A percentile compares a stretch with the other conserved stretches of the same genome.
phyloP scores from a whole-genome alignment of 2,113 vertebrate genomes.

The Oceanites oceanicus region DNA sequence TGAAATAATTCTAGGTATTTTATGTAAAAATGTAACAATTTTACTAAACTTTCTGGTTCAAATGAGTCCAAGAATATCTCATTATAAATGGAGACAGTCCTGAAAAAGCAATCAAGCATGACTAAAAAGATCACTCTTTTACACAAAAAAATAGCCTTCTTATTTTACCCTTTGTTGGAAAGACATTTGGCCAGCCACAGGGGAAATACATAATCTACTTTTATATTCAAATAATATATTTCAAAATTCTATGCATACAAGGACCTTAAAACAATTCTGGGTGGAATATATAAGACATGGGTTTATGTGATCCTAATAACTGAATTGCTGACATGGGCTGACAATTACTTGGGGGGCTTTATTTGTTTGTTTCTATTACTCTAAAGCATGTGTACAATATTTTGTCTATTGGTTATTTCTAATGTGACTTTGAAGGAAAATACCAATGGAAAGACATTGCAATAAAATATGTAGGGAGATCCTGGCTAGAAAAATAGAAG shows the following conservation, averaged over 20 bases:
- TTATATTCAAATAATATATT: constrained; percentile 84
- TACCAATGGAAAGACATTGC: background rate
- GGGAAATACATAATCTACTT: constrained; percentile 86
- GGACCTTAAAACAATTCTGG: constrained; percentile 76
- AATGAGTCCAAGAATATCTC: constrained; percentile 82
- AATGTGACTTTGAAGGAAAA: constrained; percentile 18
- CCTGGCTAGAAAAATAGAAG: background rate
- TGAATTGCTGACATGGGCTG: constrained; percentile 68
- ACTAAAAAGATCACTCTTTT: constrained; percentile 86
- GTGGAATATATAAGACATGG: constrained; percentile 58
- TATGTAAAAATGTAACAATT: constrained; percentile 72
- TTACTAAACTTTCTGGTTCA: constrained; percentile 81
- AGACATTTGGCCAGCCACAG: constrained; percentile 83
- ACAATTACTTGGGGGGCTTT: constrained; percentile 49
- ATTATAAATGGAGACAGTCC: constrained; percentile 83
- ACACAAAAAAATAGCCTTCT: constrained; percentile 82
- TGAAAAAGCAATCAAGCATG: constrained; percentile 81
- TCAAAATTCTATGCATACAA: constrained; percentile 74
- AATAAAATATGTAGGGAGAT: background rate
- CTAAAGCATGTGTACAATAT: background rate
- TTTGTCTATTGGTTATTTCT: background rate
- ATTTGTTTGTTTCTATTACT: constrained; percentile 10
- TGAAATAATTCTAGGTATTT: constrained; percentile 69
- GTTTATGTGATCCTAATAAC: constrained; percentile 70
- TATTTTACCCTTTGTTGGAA: constrained; percentile 84